A percentile compares a stretch with the other conserved stretches of the same genome.
phyloP scores from a whole-genome alignment of 2,113 vertebrate species.

The Phrynocephalus versicolor region DNA sequence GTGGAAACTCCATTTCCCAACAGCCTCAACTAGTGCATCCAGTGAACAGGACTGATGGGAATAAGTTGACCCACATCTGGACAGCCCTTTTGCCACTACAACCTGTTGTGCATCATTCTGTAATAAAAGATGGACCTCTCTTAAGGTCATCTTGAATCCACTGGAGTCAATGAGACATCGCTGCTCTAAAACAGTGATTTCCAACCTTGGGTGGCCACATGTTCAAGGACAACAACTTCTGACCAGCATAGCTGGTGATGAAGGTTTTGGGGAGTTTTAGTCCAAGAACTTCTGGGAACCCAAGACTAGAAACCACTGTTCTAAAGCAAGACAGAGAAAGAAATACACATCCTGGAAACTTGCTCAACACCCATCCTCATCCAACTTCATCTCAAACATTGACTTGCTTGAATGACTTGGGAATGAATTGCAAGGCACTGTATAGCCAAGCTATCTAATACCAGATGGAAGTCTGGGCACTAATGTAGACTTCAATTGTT shows the following conservation, averaged over 20 bases:
- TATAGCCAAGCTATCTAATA: not conserved
- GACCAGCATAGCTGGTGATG: no score
- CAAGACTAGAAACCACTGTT: not conserved
- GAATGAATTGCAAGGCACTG: not conserved
- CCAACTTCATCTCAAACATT: not conserved
- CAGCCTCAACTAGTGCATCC: no score
- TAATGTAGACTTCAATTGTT: not conserved
- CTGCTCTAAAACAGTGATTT: no score
- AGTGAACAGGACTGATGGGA: no score
- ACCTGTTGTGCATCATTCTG: no score
- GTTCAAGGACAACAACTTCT: no score
- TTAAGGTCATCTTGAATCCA: not conserved
- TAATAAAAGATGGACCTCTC: not conserved
- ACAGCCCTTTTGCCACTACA: no score
- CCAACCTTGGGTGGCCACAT: no score
- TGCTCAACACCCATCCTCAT: no score
- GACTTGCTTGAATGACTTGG: not conserved
- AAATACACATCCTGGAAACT: not conserved
- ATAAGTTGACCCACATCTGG: no score
- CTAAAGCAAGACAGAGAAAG: not conserved
- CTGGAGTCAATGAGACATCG: not conserved
- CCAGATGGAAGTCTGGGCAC: not conserved
- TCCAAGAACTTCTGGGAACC: no score
- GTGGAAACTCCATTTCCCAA: no score
- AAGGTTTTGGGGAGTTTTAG: not conserved